Base-by-base conservation (phyloP, 2,888 invertebrate species). In the Cephus runcator region DNA sequence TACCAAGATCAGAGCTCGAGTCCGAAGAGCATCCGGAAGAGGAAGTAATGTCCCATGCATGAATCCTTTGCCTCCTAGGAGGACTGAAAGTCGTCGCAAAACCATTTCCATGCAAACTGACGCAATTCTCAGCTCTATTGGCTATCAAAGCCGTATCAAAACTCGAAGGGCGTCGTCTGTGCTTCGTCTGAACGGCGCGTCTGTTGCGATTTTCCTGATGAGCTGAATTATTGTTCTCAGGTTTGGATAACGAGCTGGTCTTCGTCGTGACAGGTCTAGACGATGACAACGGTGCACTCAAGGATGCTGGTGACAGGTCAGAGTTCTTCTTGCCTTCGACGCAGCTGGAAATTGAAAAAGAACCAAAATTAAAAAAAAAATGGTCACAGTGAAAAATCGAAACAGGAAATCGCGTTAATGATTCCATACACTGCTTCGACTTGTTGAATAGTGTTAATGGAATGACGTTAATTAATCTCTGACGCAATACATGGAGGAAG, bases 21-120 rank as follows among this genome's bases (percentile, higher is more conserved):
- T 88, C 87, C 1, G 88, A 87, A 1, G 88, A 87, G 81, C 86
- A 86, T 73, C 85, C 86, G 78, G 88, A 88, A 31, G 88, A 86
- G 23, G 88, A 87, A n/a, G 85, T 86, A 69, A 82, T 78, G 76
- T 87, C 85, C 88, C 88, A 88, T 12, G 76, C 78, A 34, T 85
- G 84, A 36, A 85, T 79, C n/a, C 81, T 83, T 75, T 86, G 87
- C 73, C 84, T 81, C 69, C 80, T 82, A 35, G 85, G 79, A 34
- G 86, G 82, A 77, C 79, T 85, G 11, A 86, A 83, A 33, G 83
- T 84, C 69, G 84, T 84, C 56, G 85, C 82, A 69, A 84, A 75
- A 30, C 69, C 23, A 30, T 40, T 40, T n/a, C 69, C 34, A 3
- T 75, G 73, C 12, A 69, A 12, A 11, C 68, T 73, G 35, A 80